A percentile compares a stretch with the other conserved stretches of the same genome.
These are phyloP conservation scores for Cyprinodon brontotheroides DNA, from an alignment of 2,113 vertebrate species.

Conservation along the genomic window DNA sequence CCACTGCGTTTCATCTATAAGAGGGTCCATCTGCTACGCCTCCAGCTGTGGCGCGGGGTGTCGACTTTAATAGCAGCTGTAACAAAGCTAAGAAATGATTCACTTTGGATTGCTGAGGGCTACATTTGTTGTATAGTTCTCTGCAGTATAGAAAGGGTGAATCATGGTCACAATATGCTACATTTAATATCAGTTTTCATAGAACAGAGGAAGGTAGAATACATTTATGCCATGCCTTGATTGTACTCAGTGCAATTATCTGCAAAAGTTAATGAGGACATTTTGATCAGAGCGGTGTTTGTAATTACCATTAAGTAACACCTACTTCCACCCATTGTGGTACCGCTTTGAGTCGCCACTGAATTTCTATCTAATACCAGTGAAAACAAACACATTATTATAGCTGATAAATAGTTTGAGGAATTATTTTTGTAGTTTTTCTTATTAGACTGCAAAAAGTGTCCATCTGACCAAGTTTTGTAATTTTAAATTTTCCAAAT, in stretches of 20 bases:
- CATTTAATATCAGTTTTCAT: slow-evolving; percentile 32
- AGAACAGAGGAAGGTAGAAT: not conserved
- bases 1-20: slow-evolving; percentile 34
- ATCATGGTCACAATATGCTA: slow-evolving; percentile 29
- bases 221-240: slow-evolving; percentile 25
- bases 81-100: slow-evolving; percentile 66
- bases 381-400: not conserved
- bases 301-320: slow-evolving; percentile 32
- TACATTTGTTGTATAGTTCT: slow-evolving; percentile 34
- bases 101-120: slow-evolving; percentile 43
- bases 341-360: not conserved
- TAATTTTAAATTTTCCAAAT: no score
- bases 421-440: not conserved
- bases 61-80: slow-evolving; percentile 56
- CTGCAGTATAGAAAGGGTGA: slow-evolving; percentile 33
- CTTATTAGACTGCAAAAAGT: not conserved
- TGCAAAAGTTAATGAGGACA: slow-evolving; percentile 11
- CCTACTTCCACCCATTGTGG: slow-evolving; percentile 21
- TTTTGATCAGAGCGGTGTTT: slow-evolving; percentile 40
- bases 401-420: not conserved
- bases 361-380: slow-evolving; percentile 10
- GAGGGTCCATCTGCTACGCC: slow-evolving; percentile 22
- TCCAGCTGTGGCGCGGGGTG: slow-evolving; percentile 31
- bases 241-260: slow-evolving; percentile 38
- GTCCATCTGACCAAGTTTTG: no score